Evolutionary conservation across 2,888 invertebrate genomes (phyloP), one percentile per base, ranked within the genome.

Genomic region (Timema podura): DNA sequence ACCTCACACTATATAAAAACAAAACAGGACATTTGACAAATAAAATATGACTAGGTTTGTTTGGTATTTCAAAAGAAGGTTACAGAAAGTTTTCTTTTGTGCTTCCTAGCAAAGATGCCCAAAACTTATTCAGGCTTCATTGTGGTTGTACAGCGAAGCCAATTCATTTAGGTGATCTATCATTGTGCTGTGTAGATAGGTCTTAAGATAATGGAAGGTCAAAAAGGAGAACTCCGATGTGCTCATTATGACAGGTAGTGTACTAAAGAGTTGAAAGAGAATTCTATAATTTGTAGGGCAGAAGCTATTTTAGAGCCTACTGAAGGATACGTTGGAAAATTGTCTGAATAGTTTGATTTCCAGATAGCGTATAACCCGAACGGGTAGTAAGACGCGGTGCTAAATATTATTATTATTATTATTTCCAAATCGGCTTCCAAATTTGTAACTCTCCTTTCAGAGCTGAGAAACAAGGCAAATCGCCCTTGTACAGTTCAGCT

Each of bases 381-480:
- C n/a, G n/a, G n/a, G n/a, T n/a, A n/a, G n/a, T n/a, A n/a, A n/a
- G n/a, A n/a, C n/a, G n/a, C n/a, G n/a, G n/a, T n/a, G n/a, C n/a
- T n/a, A n/a, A n/a, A n/a, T n/a, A n/a, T n/a, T n/a, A n/a, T n/a
- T n/a, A n/a, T n/a, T n/a, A n/a, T n/a, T n/a, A n/a, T n/a, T n/a
- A n/a, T n/a, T n/a, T n/a, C 16, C 61, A 30, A 0, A 61, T 61
- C 61, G 2, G 10, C 3, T 57, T 57, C 57, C 57, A 57, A 57
- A 57, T 8, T 57, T 30, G 57, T 57, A 57, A 5, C 45, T 61
- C 61, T 61, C 61, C 16, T 61, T 61, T 61, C 61, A 61, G 45
- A 61, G 61, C 61, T 61, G 61, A 61, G 45, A 61, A 61, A 61
- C 30, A 15, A 45, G 61, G 30, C 30, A 61, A 61, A 61, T 61